Base-by-base conservation (phyloP, 1,140 invertebrate genomes). In the Eueides isabella region DNA sequence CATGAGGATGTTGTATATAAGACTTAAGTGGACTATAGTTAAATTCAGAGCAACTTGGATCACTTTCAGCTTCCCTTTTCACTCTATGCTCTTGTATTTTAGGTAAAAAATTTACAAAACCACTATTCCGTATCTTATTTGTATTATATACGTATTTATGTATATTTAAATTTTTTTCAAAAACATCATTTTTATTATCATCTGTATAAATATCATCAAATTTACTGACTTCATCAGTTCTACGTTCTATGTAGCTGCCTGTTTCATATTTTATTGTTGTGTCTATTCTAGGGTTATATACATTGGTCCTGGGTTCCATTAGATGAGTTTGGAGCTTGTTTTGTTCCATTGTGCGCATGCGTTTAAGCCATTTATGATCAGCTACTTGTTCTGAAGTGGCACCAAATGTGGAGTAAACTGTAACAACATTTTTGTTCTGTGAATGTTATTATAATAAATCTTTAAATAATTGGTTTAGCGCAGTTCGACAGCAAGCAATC, bases 1-100 rank as follows among this genome's bases (percentile, higher is more conserved):
- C 84, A 71, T 85, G 81, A 1, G 89, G 89, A 77, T 91, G 89
- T 14, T 74, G 81, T 41, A 91, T 87, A 48, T 81, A 75, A 1
- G 48, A 55, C 19, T 55, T 55, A 0, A 55, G 48, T 55, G 48
- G 48, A 55, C 72, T 48, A 75, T 86, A 63, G 77, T 67, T 71
- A 89, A 90, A 26, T 74, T 72, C 55, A 61, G 84, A 84, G 69
- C 88, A 90, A 70, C 74, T 81, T 0, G 67, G 68, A 19, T 84
- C 80, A 30, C 70, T 67, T 29, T 86, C 84, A 7, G 80, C 81
- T 5, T 88, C 80, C 72, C 87, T 83, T 41, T 84, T 89, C 9
- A 84, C 79, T 63, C 85, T 81, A 19, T 67, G 78, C 31, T 71
- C 26, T n/a, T n/a, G n/a, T 12, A 23, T 79, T 63, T 76, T 72